Conservation (phyloP, 2,113 vertebrate genomes). For the Pimephales promelas region DNA sequence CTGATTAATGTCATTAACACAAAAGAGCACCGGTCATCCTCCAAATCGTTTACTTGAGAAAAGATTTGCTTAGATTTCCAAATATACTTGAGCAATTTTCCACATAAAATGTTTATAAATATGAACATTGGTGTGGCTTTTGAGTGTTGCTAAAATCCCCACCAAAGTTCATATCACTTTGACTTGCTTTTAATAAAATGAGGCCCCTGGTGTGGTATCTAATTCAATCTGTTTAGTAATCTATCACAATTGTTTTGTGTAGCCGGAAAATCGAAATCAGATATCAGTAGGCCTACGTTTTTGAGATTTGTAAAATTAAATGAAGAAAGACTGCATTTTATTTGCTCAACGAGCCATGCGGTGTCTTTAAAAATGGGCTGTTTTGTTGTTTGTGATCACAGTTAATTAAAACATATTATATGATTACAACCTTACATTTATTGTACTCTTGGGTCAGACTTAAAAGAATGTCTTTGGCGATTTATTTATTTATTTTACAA, state of each 20-base stretch:
- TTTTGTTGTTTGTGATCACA: background rate
- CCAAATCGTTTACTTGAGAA: too few species aligned
- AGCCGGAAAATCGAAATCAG: background rate
- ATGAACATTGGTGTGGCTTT: too few species aligned
- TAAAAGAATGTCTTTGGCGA: background rate
- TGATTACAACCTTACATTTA: background rate
- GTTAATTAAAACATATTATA: background rate
- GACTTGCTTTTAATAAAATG: too few species aligned
- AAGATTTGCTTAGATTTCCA: too few species aligned
- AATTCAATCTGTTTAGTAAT: background rate
- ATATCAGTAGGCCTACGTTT: background rate
- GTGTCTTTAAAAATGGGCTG: constrained; percentile 65
- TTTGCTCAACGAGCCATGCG: constrained; percentile 45
- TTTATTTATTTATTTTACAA: constrained; percentile 7
- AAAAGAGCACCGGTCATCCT: too few species aligned
- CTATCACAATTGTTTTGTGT: background rate
- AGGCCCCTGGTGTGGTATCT: too few species aligned
- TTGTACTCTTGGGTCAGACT: constrained; percentile 12
- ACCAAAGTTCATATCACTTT: too few species aligned
- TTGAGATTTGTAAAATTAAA: constrained; percentile 46
- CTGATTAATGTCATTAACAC: too few species aligned
- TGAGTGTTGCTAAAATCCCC: too few species aligned
- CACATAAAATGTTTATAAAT: too few species aligned
- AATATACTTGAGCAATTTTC: too few species aligned
- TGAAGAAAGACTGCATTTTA: constrained; percentile 36